Conservation (phyloP, 1,140 invertebrate species). For the Drosophila guanche region DNA sequence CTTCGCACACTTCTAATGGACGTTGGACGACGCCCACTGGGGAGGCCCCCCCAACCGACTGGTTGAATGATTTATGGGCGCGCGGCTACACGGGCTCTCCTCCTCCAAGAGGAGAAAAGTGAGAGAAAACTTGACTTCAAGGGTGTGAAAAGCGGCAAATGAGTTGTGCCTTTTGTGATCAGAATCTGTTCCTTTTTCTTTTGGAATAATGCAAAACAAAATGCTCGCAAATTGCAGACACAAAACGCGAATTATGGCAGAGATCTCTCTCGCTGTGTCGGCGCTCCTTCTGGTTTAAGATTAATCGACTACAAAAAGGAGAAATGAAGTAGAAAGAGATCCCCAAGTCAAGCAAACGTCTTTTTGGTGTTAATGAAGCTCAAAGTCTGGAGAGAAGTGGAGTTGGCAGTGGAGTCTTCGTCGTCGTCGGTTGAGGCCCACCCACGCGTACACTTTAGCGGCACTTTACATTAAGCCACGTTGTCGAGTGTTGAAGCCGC, state of each 20-base stretch:
- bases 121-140: constrained; percentile 33
- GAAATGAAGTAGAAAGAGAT: constrained; percentile 20
- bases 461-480: constrained; percentile 41
- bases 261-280: constrained; percentile 4
- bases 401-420: constrained; percentile 8
- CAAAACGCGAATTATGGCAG: constrained; percentile 26
- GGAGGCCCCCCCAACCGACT: constrained; percentile 2
- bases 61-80: constrained; percentile 67
- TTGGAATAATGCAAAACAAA: constrained; percentile 43
- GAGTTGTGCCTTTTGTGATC: constrained; percentile 32
- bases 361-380: constrained; percentile 63
- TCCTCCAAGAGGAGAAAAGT: constrained; percentile 15
- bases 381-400: constrained; percentile 2
- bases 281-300: constrained; percentile 34
- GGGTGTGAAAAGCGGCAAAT: constrained; percentile 67
- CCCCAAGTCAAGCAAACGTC: no score
- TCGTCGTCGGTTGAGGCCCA: constrained; percentile 36
- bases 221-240: constrained; percentile 66
- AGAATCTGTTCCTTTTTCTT: constrained; percentile 38
- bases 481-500: constrained; percentile 39
- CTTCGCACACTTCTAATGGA: constrained; percentile 76
- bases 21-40: constrained; percentile 69
- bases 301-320: constrained; percentile 64
- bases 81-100: constrained; percentile 50
- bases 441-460: constrained; percentile 37